Evolutionary conservation across 2,797 vertebrate genomes (phyloP).

Genomic region (Lagorchestes hirsutus): DNA sequence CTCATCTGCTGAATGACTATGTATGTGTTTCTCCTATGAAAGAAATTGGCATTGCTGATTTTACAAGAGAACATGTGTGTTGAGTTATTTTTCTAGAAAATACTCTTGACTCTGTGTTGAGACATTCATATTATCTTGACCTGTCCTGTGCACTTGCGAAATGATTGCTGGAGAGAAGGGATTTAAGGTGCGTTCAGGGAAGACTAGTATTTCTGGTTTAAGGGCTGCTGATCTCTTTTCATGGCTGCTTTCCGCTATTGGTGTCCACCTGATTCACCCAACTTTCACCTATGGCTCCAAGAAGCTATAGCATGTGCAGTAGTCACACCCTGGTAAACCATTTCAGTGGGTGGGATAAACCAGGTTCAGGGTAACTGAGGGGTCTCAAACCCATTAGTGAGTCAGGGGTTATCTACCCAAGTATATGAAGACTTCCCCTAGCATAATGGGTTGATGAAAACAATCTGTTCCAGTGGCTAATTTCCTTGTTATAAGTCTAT

Average conservation of each 20-base stretch:
- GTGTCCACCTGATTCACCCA: too few relatives aligned
- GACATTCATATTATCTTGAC: neutral
- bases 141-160: neutral
- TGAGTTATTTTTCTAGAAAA: neutral
- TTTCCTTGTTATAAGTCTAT: neutral
- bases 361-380: too few relatives aligned
- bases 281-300: too few relatives aligned
- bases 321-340: too few relatives aligned
- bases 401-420: neutral
- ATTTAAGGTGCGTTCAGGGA: too few relatives aligned
- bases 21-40: neutral
- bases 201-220: too few relatives aligned
- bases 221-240: too few relatives aligned
- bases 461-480: neutral
- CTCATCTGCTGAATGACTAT: neutral
- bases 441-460: neutral
- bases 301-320: too few relatives aligned
- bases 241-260: too few relatives aligned
- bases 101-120: neutral
- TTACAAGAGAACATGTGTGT: neutral
- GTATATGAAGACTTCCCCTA: neutral
- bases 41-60: neutral
- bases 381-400: neutral
- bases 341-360: too few relatives aligned
- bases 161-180: neutral